Evolutionary conservation across 2,113 vertebrate genomes (phyloP).

Genomic region (Ammodytes dubius): DNA sequence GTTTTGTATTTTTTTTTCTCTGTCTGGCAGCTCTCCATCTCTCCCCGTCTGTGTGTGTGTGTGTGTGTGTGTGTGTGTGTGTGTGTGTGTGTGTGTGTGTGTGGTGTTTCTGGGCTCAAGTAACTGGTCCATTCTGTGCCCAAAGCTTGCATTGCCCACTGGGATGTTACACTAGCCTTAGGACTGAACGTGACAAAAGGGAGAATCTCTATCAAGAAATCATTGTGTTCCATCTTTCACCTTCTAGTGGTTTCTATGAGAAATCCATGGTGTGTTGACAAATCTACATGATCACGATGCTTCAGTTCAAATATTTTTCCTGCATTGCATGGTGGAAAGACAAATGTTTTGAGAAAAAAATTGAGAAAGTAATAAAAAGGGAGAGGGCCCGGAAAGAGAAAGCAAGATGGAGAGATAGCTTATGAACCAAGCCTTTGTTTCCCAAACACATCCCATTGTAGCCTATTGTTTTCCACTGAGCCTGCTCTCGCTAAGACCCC

Average conservation of each 20-base stretch:
- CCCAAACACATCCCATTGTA: conserved; percentile 77
- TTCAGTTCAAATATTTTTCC: conserved; percentile 29
- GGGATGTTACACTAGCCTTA: conserved; percentile 49
- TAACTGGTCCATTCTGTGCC: conserved; percentile 57
- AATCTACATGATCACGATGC: conserved; percentile 1
- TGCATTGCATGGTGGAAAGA: conserved; percentile 7
- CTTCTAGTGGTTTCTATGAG: conserved; percentile 16
- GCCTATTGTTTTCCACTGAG: conserved; percentile 77
- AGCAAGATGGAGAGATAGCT: conserved; percentile 49
- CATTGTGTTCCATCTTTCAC: conserved; percentile 4
- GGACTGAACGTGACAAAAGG: conserved; percentile 30
- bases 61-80: conserved; percentile 1
- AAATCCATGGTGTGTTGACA: conserved; percentile 8
- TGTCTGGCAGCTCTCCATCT: conserved; percentile 28
- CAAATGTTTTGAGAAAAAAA: conserved; percentile 29
- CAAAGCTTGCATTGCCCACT: conserved; percentile 42
- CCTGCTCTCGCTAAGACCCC: conserved; percentile 49
- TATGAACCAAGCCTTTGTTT: conserved; percentile 79
- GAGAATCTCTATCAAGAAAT: conserved; percentile 12
- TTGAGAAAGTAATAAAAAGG: conserved; percentile 9
- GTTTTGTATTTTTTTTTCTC: conserved; percentile 40
- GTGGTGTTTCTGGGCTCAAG: conserved; percentile 34
- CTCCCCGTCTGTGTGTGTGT: conserved; percentile 32
- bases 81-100: conserved; percentile 5
- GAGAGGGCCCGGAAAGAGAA: conserved; percentile 29